These are phyloP conservation scores for Protonemura montana DNA, from an alignment of 2,888 invertebrate genomes.

Conservation along the genomic window DNA sequence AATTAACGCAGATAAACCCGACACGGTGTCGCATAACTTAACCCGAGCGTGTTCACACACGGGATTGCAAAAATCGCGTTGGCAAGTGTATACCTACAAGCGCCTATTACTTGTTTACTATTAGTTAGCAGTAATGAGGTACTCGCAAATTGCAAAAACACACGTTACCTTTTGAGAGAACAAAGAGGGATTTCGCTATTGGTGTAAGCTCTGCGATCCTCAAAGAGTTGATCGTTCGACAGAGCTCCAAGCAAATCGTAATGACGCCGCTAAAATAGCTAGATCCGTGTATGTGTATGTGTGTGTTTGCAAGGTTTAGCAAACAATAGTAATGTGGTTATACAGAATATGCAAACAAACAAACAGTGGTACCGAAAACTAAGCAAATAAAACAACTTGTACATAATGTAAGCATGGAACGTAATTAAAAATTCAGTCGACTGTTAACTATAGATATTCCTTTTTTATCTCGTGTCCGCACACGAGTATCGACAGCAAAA, in stretches of 20 bases:
- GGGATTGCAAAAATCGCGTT: background rate
- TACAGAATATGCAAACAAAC: conserved; percentile 29
- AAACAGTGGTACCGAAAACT: conserved; percentile 36
- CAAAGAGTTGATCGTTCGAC: background rate
- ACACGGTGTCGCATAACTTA: background rate
- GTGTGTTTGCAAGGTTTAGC: conserved; percentile 29
- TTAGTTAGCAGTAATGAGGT: conserved; percentile 29
- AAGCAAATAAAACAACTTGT: conserved; percentile 28
- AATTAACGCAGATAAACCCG: conserved; percentile 29
- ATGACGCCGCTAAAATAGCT: background rate
- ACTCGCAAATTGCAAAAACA: conserved; percentile 4
- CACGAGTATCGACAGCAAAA: background rate
- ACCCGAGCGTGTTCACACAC: background rate
- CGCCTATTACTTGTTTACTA: conserved; percentile 13
- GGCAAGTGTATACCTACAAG: background rate
- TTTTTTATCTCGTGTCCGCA: background rate
- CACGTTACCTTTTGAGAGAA: conserved; percentile 12
- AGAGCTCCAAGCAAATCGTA: background rate
- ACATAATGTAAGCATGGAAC: conserved; percentile 29
- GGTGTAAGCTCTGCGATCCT: background rate
- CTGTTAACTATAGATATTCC: conserved; percentile 1
- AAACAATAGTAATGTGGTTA: conserved; percentile 38
- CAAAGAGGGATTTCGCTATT: background rate
- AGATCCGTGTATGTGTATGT: background rate
- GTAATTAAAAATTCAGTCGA: conserved; percentile 34